Evolutionary conservation across 2,113 vertebrate genomes (phyloP), one percentile per base, ranked within the genome.

Genomic region (Helogale parvula): DNA sequence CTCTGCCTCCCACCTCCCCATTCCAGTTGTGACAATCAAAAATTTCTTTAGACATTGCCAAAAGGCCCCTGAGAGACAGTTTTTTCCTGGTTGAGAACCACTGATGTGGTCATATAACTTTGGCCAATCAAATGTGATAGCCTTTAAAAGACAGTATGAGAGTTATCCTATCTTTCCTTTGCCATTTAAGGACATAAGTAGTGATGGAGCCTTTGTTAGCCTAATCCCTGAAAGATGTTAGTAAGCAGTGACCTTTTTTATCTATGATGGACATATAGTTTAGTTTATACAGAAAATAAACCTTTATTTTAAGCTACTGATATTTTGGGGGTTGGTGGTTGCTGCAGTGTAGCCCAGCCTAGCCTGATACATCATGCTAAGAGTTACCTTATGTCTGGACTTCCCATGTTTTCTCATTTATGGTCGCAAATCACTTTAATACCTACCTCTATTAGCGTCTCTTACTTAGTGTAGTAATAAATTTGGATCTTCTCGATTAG

Each of bases 371-470:
- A 74, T 60, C 25, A 10, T 89, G 79, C 13, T 60, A 52, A 74
- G 69, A 65, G 45, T 54, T 92, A 54, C 17, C 19, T 85, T 92
- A 54, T 25, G 23, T 95, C 33, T 93, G 57, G 47, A 66, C 69
- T 83, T 95, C 45, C 38, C 8, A n/a, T 76, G 45, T 33, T 72
- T 83, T 84, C 13, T 91, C 57, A 21, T 57, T 76, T 93, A 19
- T 57, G n/a, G 54, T 81, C 57, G 29, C 16, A n/a, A 57, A 45
- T 88, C 50, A 81, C 15, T 66, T 97, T 80, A 69, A 65, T 72
- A 82, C 4, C 25, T 89, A 41, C 21, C 19, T 95, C 50, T 95
- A 89, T 83, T 90, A 72, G 74, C 8, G n/a, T 83, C 72, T 97
- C 6, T 93, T 88, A 60, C 57, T 92, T 90, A 81, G 45, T 54